These are phyloP conservation scores for Proterorhinus semilunaris DNA, from an alignment of 2,113 vertebrate species.

Conservation along the genomic window DNA sequence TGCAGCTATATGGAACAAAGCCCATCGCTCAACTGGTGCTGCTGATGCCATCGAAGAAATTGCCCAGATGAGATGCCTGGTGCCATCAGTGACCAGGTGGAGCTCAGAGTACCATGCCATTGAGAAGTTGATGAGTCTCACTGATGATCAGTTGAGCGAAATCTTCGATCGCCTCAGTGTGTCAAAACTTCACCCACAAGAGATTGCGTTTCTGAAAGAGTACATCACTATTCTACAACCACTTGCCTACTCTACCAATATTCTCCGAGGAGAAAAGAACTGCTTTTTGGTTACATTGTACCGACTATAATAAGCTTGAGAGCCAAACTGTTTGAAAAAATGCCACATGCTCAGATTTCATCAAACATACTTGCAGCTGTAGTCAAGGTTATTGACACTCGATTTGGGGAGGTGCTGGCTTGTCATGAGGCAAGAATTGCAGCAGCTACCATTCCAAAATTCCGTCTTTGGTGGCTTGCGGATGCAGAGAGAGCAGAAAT, in stretches of 20 bases:
- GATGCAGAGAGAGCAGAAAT: neutral
- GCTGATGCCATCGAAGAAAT: neutral
- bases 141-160: neutral
- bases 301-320: neutral
- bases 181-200: too few species aligned
- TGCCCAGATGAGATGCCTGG: neutral
- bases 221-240: neutral
- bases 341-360: neutral
- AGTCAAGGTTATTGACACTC: neutral
- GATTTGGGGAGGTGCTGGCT: neutral
- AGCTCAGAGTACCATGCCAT: neutral
- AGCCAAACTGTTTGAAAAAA: neutral
- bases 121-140: neutral
- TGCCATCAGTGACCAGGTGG: neutral
- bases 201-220: neutral
- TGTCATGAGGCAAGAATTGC: neutral
- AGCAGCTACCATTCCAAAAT: neutral
- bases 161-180: neutral
- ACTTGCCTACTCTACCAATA: neutral
- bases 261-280: neutral
- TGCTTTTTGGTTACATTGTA: neutral
- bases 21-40: neutral
- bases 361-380: neutral
- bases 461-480: neutral
- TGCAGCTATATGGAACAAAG: neutral